Percentiles rank a stretch among this genome's conserved stretches.
Conservation (phyloP, 2,113 vertebrate genomes). For the Pygoscelis adeliae region DNA sequence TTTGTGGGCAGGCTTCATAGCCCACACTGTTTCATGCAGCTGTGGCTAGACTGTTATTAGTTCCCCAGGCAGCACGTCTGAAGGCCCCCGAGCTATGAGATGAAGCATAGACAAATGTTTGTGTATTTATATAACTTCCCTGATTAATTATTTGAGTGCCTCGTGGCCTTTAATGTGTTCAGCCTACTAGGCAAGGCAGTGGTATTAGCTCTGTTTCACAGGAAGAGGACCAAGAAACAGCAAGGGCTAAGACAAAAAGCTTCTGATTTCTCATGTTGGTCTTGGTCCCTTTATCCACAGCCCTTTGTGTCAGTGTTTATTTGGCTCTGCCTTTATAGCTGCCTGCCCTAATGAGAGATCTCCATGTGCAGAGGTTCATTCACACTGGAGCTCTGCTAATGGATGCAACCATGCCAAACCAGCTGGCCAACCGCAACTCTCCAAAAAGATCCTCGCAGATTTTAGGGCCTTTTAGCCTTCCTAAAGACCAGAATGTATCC, state of each 20-base stretch:
- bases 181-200: accelerated
- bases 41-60: neutral
- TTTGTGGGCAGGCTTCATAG: neutral
- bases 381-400: neutral
- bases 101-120: neutral
- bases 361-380: neutral
- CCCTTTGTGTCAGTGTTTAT: accelerated
- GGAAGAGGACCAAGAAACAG: neutral
- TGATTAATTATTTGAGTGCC: neutral
- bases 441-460: neutral
- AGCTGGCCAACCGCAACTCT: neutral
- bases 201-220: neutral
- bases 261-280: neutral
- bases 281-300: neutral
- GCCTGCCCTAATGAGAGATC: neutral
- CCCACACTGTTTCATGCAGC: neutral
- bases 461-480: neutral
- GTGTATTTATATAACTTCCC: neutral
- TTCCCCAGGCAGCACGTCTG: neutral
- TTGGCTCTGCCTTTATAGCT: neutral
- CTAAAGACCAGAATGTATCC: neutral
- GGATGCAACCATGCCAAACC: neutral
- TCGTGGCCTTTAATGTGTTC: accelerated
- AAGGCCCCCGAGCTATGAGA: neutral
- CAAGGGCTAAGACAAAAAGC: neutral